These are phyloP conservation scores for Spheniscus humboldti DNA, from an alignment of 2,797 vertebrate species.

Conservation along the genomic window DNA sequence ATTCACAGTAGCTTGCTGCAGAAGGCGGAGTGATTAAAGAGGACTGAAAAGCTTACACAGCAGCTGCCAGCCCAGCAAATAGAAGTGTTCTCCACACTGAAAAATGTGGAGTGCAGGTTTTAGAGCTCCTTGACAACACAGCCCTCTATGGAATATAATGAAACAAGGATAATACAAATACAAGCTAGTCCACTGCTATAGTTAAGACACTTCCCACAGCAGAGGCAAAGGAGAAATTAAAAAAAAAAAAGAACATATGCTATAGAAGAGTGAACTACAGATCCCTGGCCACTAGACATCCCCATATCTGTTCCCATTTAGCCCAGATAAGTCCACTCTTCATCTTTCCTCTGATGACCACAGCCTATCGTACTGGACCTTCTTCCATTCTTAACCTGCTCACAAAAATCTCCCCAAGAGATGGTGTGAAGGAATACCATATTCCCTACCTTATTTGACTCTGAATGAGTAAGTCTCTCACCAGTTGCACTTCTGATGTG, in stretches of 20 bases:
- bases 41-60: constrained; percentile 17
- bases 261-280: not conserved
- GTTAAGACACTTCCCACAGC: not conserved
- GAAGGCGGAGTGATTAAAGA: not conserved
- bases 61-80: not conserved
- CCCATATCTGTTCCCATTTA: not conserved
- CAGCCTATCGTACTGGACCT: not conserved
- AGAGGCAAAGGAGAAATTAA: not conserved
- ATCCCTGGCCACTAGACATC: not conserved
- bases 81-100: not conserved
- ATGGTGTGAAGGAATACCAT: not conserved
- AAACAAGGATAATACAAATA: not conserved
- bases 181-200: not conserved
- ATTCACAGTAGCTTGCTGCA: not conserved
- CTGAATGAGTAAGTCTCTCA: not conserved
- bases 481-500: constrained; percentile 6
- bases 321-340: not conserved
- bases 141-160: not conserved
- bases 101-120: not conserved
- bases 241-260: accelerated
- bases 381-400: not conserved
- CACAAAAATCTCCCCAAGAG: not conserved
- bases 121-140: constrained; percentile 11
- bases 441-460: not conserved
- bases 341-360: not conserved